Evolutionary conservation across 2,797 vertebrate genomes (phyloP).

Genomic region (Pangasius larnaudii): DNA sequence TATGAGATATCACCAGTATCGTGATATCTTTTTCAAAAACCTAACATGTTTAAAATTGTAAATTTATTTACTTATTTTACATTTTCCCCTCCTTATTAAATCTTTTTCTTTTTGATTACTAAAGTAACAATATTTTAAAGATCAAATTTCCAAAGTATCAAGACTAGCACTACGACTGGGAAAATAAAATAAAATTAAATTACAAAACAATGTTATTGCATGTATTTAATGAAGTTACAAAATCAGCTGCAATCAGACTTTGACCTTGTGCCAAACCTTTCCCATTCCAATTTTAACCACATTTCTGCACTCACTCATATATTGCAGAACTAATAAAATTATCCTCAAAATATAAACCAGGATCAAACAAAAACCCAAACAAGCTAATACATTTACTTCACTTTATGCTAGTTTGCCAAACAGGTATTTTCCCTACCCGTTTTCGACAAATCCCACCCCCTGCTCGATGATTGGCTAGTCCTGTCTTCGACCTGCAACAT

Average conservation of each 20-base stretch:
- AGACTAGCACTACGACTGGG: background rate
- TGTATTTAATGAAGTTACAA: no score
- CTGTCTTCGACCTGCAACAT: background rate
- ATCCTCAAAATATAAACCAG: background rate
- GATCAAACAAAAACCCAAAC: no score
- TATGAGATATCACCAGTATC: no score
- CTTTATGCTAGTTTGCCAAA: background rate
- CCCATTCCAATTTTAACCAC: background rate
- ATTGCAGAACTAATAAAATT: background rate
- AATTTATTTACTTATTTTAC: no score
- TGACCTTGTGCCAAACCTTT: constrained; percentile 49
- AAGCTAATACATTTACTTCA: background rate
- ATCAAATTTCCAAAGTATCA: background rate
- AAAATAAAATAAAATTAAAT: background rate
- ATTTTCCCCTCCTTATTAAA: background rate
- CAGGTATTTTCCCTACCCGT: background rate
- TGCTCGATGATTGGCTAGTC: background rate
- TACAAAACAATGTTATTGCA: background rate
- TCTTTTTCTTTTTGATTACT: background rate
- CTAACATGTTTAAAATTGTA: no score
- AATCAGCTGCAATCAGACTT: constrained; percentile 3
- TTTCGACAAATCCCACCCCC: background rate
- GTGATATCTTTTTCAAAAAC: no score
- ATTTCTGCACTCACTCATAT: background rate
- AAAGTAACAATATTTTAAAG: background rate